Evolutionary conservation across 2,888 invertebrate genomes (phyloP), one percentile per base, ranked within the genome.

Genomic region (Salticus scenicus): DNA sequence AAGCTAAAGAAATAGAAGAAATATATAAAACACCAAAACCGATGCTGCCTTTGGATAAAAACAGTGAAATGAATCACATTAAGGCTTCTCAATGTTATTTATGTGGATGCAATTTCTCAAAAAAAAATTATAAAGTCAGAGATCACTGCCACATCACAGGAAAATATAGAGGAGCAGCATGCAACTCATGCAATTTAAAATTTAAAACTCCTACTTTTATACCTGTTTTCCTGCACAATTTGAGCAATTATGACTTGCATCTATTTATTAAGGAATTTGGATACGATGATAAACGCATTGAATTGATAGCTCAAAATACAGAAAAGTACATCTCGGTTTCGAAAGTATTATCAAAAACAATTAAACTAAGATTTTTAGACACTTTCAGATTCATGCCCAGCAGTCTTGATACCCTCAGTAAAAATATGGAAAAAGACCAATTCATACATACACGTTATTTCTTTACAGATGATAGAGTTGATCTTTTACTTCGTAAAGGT

Each of bases 251-350:
- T 31, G 72, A 72, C n/a, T 27, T 28, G 2, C 72, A 51, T n/a
- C 4, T 72, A n/a, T 51, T 73, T 28, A 57, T 73, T n/a, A 31
- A 57, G 31, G 73, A 31, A 5, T 30, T 73, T 1, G 57, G 73
- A 10, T 20, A n/a, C 24, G n/a, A 73, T 8, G 8, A 33, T 17
- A 20, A 33, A 24, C 33, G 27, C 0, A 63, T 74, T 0, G 37
- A 14, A 24, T 7, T 28, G 0, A 73, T 73, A 0, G 31, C 57
- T n/a, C 17, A 73, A 7, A 73, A 30, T 57, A 12, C 12, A 31
- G 47, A 73, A 31, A 73, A 73, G 10, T 72, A 30, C 12, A 51
- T 73, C 57, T 73, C 73, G 1, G 51, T 73, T 57, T 57, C 73
- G 2, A 30, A 73, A 30, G n/a, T 51, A 4, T 10, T 37, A 27